Evolutionary conservation across 2,888 invertebrate species (phyloP).

Genomic region (Tryphoninae sp.): DNA sequence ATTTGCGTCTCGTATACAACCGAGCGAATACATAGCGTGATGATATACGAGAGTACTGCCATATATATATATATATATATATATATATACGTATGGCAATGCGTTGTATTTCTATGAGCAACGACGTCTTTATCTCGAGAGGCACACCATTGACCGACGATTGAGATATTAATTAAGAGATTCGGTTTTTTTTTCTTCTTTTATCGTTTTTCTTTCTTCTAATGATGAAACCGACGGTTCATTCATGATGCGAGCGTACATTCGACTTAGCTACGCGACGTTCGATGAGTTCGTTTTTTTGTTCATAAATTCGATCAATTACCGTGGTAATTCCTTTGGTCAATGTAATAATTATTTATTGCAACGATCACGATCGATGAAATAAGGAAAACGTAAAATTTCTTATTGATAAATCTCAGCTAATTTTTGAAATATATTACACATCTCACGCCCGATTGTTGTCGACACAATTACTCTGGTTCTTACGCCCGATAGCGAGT

Average conservation of each 20-base stretch:
- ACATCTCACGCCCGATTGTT: conserved; percentile 6
- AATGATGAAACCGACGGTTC: conserved; percentile 49
- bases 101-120: conserved; percentile 50
- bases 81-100: conserved; percentile 25
- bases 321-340: no score
- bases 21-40: conserved; percentile 46
- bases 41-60: conserved; percentile 54
- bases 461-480: background rate
- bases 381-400: no score
- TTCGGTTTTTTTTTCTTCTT: conserved; percentile 5
- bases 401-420: background rate
- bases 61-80: conserved; percentile 47
- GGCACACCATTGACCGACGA: conserved; percentile 59
- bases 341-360: no score
- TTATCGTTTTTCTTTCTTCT: conserved; percentile 20
- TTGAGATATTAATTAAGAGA: conserved; percentile 64
- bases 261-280: no score
- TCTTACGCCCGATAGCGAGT: background rate
- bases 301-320: no score
- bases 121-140: conserved; percentile 58
- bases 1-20: conserved; percentile 25
- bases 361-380: no score
- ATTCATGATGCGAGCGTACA: conserved; percentile 39
- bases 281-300: no score
- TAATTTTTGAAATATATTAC: no score